A percentile compares a stretch with the other conserved stretches of the same genome.
phyloP scores from a whole-genome alignment of 2,113 vertebrate genomes.

The Blennius ocellaris region DNA sequence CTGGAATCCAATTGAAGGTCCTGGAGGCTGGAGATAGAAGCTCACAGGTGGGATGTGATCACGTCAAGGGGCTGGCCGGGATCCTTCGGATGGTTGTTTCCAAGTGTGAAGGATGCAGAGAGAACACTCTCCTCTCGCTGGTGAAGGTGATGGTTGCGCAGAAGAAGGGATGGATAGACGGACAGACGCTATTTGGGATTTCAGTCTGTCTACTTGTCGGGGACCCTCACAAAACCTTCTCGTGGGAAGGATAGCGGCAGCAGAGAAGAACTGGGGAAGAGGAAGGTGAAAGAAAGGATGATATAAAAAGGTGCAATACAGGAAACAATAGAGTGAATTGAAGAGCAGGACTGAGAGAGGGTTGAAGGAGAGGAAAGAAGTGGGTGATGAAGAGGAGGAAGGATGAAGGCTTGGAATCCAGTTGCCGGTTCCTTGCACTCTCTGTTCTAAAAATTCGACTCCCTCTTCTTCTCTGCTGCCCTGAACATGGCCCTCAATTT shows the following conservation, averaged over 20 bases:
- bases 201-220: slow-evolving; percentile 61
- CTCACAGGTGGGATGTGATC: slow-evolving; percentile 56
- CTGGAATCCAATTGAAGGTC: slow-evolving; percentile 88
- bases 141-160: slow-evolving; percentile 38
- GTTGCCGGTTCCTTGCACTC: slow-evolving; percentile 70
- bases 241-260: slow-evolving; percentile 21
- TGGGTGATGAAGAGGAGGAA: slow-evolving; percentile 42
- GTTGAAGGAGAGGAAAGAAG: slow-evolving; percentile 50
- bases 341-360: slow-evolving; percentile 45
- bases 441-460: slow-evolving; percentile 68
- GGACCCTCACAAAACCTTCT: slow-evolving; percentile 52
- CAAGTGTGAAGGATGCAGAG: slow-evolving; percentile 50
- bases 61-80: slow-evolving; percentile 56
- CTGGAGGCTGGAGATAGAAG: slow-evolving; percentile 70
- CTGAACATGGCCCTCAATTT: slow-evolving; percentile 75
- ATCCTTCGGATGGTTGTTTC: slow-evolving; percentile 56
- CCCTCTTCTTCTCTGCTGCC: slow-evolving; percentile 70
- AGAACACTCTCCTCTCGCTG: slow-evolving; percentile 39
- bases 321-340: slow-evolving; percentile 61
- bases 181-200: slow-evolving; percentile 41
- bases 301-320: slow-evolving; percentile 47
- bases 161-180: slow-evolving; percentile 34
- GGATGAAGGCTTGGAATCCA: slow-evolving; percentile 65
- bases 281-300: slow-evolving; percentile 32
- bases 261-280: slow-evolving; percentile 21